Base-by-base conservation (phyloP, 2,113 vertebrate species). In the Gorsachius goisagi region DNA sequence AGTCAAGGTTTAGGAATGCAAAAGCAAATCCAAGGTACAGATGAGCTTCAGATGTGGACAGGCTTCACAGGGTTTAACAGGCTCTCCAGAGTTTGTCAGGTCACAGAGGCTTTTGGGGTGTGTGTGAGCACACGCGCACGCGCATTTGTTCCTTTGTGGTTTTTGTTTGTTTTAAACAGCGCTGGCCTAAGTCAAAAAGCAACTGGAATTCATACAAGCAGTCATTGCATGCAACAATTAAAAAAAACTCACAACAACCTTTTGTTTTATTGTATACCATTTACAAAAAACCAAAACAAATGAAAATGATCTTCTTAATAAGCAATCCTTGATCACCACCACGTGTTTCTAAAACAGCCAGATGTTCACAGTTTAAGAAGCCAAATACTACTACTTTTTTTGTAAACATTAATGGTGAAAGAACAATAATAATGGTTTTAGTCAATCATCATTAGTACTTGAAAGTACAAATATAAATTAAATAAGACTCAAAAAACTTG, bases 381-480 rank as follows among this genome's bases (percentile, higher is more conserved):
- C 90, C 95, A 97, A 97, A 97, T 72, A 97, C 95, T 96, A 97
- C 90, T 94, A 93, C 90, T 88, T 95, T 93, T 93, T 97, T 95
- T 98, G 90, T 95, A 97, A 95, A 94, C 6, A 8, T 88, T 96
- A 95, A 95, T 69, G 93, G 91, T 79, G 93, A 95, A 97, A 97
- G 97, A 97, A 97, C 92, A 96, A 86, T 81, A 94, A 97, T 92
- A 97, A 97, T 86, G 88, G 78, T 92, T 97, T 96, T 88, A 97
- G 94, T 97, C 95, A 96, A 97, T 97, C 88, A 97, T 88, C 91
- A 94, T 97, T 94, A 97, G 88, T 85, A 97, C 95, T 97, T 97
- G 62, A 97, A 97, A 98, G 88, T 96, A 97, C 67, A 97, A 98
- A 97, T 97, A 98, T 96, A 98, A 98, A 97, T 98, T 98, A 98